phyloP scores from a whole-genome alignment of 2,888 invertebrate genomes.

The Galerucella pusilla region DNA sequence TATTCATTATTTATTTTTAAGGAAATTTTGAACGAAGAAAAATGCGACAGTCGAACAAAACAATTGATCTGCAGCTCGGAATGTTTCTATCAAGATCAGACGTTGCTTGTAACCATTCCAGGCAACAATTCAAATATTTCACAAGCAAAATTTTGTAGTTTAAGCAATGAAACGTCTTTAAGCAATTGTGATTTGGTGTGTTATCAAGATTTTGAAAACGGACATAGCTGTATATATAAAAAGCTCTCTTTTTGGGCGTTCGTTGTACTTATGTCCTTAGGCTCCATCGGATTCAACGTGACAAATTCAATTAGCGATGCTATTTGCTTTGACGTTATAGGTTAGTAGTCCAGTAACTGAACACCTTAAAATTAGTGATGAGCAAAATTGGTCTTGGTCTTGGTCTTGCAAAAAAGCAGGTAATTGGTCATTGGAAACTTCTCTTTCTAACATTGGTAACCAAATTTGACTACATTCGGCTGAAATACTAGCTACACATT shows the following conservation, averaged over 20 bases:
- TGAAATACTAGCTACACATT: too few relatives aligned
- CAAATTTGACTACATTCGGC: too few relatives aligned
- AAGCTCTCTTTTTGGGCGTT: constrained; percentile 79
- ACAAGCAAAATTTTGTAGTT: constrained; percentile 37
- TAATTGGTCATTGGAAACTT: too few relatives aligned
- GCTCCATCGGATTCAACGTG: constrained; percentile 85
- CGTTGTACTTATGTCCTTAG: constrained; percentile 76
- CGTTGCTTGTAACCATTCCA: constrained; percentile 35
- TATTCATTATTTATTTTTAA: constrained; percentile 36
- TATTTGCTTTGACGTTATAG: constrained; percentile 88
- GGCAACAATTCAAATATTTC: constrained; percentile 26
- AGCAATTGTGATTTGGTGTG: constrained; percentile 52
- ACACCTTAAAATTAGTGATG: too few relatives aligned
- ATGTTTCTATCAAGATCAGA: constrained; percentile 43
- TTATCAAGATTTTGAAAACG: constrained; percentile 55
- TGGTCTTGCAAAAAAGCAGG: too few relatives aligned
- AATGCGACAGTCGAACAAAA: constrained; percentile 43
- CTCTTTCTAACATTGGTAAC: too few relatives aligned
- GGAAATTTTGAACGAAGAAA: constrained; percentile 42
- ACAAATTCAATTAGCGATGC: constrained; percentile 90
- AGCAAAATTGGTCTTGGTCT: too few relatives aligned
- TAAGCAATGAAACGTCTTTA: constrained; percentile 11
- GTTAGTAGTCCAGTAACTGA: constrained; percentile 64
- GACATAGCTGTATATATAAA: constrained; percentile 67
- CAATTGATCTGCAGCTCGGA: constrained; percentile 45